These are phyloP conservation scores for Clarias pachynema DNA, from an alignment of 2,797 vertebrate genomes.

Conservation along the genomic window DNA sequence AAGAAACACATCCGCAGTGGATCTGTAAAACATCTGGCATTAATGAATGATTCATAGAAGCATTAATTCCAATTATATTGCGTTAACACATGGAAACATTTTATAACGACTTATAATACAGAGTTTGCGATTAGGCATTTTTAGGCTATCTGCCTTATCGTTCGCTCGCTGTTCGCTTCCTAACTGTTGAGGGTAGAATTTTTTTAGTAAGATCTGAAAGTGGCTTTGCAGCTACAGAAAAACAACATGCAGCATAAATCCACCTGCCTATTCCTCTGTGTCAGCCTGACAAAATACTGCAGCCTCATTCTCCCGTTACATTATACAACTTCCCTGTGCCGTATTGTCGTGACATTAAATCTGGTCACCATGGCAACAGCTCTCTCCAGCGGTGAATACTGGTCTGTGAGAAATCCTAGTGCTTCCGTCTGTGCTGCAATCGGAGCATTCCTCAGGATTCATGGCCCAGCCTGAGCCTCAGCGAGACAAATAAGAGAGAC, in stretches of 20 bases:
- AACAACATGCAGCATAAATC: constrained; percentile 21
- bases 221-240: constrained; percentile 9
- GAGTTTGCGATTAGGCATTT: neutral
- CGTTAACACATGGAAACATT: neutral
- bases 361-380: constrained; percentile 64
- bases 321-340: constrained; percentile 31
- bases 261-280: constrained; percentile 12
- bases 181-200: neutral
- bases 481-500: neutral
- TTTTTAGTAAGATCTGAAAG: neutral
- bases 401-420: constrained; percentile 53
- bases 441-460: constrained; percentile 36
- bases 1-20: too few species aligned
- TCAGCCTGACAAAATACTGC: constrained; percentile 31
- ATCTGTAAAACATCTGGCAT: constrained; percentile 8
- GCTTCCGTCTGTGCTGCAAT: constrained; percentile 31
- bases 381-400: constrained; percentile 48
- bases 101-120: neutral
- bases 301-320: constrained; percentile 42
- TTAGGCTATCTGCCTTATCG: neutral
- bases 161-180: neutral
- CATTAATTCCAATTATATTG: neutral
- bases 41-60: neutral
- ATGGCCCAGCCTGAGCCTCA: neutral
- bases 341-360: constrained; percentile 46